A percentile compares a stretch with the other conserved stretches of the same genome.
Evolutionary conservation across 2,888 invertebrate genomes (phyloP).

Genomic region (Drosophila anomalipes): DNA sequence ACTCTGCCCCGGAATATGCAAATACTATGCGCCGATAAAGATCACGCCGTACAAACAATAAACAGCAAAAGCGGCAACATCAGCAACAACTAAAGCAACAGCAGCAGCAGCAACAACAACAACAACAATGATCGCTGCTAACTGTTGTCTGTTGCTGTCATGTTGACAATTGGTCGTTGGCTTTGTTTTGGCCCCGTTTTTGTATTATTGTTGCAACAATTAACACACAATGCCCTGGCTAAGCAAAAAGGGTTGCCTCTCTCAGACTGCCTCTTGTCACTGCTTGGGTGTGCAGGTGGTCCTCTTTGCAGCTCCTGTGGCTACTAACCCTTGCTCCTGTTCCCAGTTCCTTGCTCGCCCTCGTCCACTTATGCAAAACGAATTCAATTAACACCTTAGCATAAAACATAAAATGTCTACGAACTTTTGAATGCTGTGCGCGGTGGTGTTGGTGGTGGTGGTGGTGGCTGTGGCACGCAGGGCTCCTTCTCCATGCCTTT

Average conservation of each 20-base stretch:
- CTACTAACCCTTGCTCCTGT: constrained; percentile 1
- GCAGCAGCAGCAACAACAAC: constrained; percentile 21
- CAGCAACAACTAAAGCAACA: constrained; percentile 45
- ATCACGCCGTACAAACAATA: constrained; percentile 73
- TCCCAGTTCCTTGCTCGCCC: constrained; percentile 2
- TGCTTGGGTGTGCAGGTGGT: constrained; percentile 67
- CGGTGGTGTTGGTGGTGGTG: not conserved
- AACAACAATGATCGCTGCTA: constrained; percentile 72
- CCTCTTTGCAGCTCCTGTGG: constrained; percentile 23
- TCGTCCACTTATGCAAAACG: constrained; percentile 84
- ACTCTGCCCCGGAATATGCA: constrained; percentile 66
- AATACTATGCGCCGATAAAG: constrained; percentile 74
- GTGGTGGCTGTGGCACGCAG: constrained; percentile 55
- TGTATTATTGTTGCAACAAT: constrained; percentile 67
- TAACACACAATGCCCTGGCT: constrained; percentile 76
- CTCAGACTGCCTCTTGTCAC: constrained; percentile 5
- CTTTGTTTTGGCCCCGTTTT: constrained; percentile 74
- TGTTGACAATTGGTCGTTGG: constrained; percentile 82
- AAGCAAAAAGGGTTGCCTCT: constrained; percentile 39
- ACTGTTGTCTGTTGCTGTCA: constrained; percentile 82
- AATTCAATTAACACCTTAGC: constrained; percentile 85
- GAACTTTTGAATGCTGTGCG: constrained; percentile 43
- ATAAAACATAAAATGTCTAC: constrained; percentile 62
- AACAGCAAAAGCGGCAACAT: constrained; percentile 61
- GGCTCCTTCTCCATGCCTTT: constrained; percentile 60